phyloP scores from a whole-genome alignment of 35 echinoderm and acorn worm genomes.

The Ophioderma brevispina region DNA sequence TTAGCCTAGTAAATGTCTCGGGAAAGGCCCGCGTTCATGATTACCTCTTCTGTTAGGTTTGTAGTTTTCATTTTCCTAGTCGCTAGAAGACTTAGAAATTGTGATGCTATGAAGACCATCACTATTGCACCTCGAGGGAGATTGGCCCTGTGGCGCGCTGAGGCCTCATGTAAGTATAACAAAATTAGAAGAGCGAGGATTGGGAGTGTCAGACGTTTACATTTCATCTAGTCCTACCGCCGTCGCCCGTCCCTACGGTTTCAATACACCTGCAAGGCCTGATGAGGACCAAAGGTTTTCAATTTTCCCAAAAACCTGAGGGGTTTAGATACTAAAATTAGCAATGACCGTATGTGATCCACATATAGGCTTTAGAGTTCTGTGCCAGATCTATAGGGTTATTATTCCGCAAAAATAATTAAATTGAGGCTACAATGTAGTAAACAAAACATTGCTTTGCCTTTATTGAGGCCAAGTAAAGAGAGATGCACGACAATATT shows the following conservation, averaged over 20 bases:
- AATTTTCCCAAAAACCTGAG: background rate
- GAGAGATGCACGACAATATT: background rate
- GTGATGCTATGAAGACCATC: background rate
- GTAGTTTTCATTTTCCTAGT: too few species aligned
- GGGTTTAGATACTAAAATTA: slow-evolving; percentile 1
- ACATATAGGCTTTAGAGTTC: background rate
- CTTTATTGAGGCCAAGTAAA: background rate
- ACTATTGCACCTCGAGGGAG: slow-evolving; percentile 1
- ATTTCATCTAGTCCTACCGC: background rate
- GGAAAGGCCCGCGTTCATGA: too few species aligned
- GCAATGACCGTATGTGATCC: slow-evolving; percentile 1
- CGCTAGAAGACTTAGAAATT: background rate
- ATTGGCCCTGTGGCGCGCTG: background rate
- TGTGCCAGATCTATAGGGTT: background rate
- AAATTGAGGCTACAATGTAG: slow-evolving; percentile 6
- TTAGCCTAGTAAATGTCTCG: background rate
- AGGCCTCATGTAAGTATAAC: background rate
- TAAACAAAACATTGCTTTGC: background rate
- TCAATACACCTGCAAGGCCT: background rate
- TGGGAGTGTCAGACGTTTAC: slow-evolving; percentile 3
- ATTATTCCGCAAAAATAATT: slow-evolving; percentile 4
- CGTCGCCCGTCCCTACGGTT: background rate
- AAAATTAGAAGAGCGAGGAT: background rate
- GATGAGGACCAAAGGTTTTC: background rate
- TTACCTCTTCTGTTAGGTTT: too few species aligned